Evolutionary conservation across 2,113 vertebrate genomes (phyloP).

Genomic region (Leptodactylus fuscus): DNA sequence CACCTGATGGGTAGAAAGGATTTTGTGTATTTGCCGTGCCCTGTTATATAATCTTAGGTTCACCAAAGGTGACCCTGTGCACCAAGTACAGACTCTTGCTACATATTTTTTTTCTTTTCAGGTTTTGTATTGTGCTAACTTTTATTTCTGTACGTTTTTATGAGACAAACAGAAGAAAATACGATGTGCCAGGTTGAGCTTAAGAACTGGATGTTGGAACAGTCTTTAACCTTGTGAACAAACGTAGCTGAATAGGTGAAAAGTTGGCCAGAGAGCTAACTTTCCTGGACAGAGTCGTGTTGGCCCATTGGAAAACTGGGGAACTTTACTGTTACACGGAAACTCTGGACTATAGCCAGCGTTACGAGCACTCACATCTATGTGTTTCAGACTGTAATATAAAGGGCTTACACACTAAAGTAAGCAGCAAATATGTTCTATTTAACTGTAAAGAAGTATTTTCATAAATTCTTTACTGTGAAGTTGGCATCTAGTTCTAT

Average conservation of each 20-base stretch:
- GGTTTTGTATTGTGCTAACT: not conserved
- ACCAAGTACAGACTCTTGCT: not conserved
- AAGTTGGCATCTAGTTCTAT: not conserved
- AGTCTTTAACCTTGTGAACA: not conserved
- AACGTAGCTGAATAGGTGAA: conserved; percentile 14
- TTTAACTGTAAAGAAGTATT: conserved; percentile 19
- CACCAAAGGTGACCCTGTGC: not conserved
- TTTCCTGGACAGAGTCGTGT: conserved; percentile 39
- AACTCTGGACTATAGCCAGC: conserved; percentile 24
- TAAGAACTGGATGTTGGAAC: not conserved
- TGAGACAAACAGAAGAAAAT: not conserved
- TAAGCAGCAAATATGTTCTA: conserved; percentile 28
- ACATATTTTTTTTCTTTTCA: not conserved
- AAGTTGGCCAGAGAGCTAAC: conserved; percentile 20
- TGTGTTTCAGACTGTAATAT: conserved; percentile 16
- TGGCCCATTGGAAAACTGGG: conserved; percentile 12
- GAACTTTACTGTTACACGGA: conserved; percentile 37
- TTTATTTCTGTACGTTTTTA: conserved; percentile 7
- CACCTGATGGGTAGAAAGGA: no score
- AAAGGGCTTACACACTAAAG: conserved; percentile 24
- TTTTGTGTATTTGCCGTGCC: no score
- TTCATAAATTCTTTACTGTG: conserved; percentile 10
- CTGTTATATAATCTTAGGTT: no score
- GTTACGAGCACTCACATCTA: conserved; percentile 4
- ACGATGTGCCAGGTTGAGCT: not conserved